Base-by-base conservation (phyloP, 2,888 invertebrate species). In the Protonemura montana region DNA sequence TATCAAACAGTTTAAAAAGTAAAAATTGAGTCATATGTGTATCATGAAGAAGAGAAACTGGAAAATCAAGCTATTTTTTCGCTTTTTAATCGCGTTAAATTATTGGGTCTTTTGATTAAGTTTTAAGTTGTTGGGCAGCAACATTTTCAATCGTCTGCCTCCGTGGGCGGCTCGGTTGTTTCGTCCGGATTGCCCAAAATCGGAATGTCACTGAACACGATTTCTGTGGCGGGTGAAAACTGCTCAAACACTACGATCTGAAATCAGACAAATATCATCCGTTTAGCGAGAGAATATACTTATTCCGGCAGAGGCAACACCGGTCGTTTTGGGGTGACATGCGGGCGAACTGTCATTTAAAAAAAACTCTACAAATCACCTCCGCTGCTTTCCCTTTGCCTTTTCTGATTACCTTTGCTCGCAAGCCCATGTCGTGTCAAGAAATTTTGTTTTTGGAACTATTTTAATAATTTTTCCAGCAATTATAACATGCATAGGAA, bases 201-300 rank as follows among this genome's bases (percentile, higher is more conserved):
- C n/a, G 84, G 84, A 0, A 16, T 26, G 3, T 26, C 27, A n/a
- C 42, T 26, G 28, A 84, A 84, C 7, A 84, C 84, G 29, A 84
- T 84, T 29, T 84, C 76, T 0, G 13, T 13, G 29, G 84, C 59
- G 10, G 84, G 59, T 13, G 76, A 59, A 30, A 76, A 27, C n/a
- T 84, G 84, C 29, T 84, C 84, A 27, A 84, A 84, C 10, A 84
- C 84, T 13, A 84, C 59, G 59, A 84, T 76, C 84, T 84, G 83
- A 42, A 84, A 76, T 30, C 28, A 28, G 13, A n/a, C 25, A 81
- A 29, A 27, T 25, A 81, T 59, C 1, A 21, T 21, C n/a, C n/a
- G n/a, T n/a, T n/a, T n/a, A n/a, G n/a, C n/a, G n/a, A n/a, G n/a
- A n/a, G n/a, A n/a, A n/a, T n/a, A n/a, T n/a, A n/a, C n/a, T n/a